A percentile compares a stretch with the other conserved stretches of the same genome.
These are phyloP conservation scores for Ctenochaetus hawaiiensis DNA, from an alignment of 2,797 vertebrate genomes.

Conservation along the genomic window DNA sequence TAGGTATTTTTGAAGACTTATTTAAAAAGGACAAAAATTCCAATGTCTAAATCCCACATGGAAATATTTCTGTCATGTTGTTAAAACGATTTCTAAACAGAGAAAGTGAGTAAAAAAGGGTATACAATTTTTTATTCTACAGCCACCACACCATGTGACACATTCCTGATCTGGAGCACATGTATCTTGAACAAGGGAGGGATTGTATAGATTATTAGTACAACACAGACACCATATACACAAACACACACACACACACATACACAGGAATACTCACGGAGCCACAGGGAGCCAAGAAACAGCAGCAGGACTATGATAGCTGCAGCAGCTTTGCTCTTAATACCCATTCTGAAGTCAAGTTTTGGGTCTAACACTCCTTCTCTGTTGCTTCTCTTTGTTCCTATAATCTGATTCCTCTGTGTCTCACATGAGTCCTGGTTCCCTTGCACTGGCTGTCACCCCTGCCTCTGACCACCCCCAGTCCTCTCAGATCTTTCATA, in stretches of 20 bases:
- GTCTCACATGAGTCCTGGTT: slow-evolving; percentile 74
- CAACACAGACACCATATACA: slow-evolving; percentile 22
- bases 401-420: slow-evolving; percentile 64
- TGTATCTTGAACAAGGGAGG: slow-evolving; percentile 59
- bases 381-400: slow-evolving; percentile 49
- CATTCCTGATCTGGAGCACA: slow-evolving; percentile 57
- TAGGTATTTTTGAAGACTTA: background rate
- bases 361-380: slow-evolving; percentile 44
- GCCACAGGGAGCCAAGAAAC: slow-evolving; percentile 84
- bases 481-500: slow-evolving; percentile 62
- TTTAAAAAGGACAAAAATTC: slow-evolving; percentile 1
- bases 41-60: background rate
- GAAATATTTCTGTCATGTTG: slow-evolving; percentile 6
- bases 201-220: slow-evolving; percentile 56
- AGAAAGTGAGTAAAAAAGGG: background rate
- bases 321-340: slow-evolving; percentile 81
- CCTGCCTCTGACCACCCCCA: slow-evolving; percentile 51
- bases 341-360: slow-evolving; percentile 79
- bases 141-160: slow-evolving; percentile 68
- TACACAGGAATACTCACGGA: slow-evolving; percentile 80
- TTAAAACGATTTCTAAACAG: background rate
- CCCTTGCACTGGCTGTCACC: slow-evolving; percentile 74
- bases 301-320: slow-evolving; percentile 83
- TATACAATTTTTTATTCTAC: slow-evolving; percentile 20
- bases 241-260: slow-evolving; percentile 25